Percentiles rank a stretch among this genome's conserved stretches.
Conservation (phyloP, 1,140 invertebrate species). For the Proales similis region DNA sequence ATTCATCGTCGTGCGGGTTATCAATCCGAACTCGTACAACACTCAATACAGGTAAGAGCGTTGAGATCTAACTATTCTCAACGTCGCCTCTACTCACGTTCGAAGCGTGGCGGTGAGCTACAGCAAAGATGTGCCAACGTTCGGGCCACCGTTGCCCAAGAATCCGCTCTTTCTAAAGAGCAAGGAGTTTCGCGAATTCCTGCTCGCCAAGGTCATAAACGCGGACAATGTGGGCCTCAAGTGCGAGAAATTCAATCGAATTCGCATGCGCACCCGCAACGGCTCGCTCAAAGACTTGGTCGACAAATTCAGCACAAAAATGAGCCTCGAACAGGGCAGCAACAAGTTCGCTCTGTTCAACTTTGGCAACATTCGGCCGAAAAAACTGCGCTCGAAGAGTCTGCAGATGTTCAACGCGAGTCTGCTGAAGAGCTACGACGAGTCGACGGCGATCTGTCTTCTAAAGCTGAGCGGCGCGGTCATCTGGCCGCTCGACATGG, state of each 20-base stretch:
- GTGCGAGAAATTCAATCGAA: constrained; percentile 90
- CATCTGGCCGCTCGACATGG: constrained; percentile 40
- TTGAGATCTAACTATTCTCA: not conserved
- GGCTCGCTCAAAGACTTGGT: constrained; percentile 86
- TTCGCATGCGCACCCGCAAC: constrained; percentile 88
- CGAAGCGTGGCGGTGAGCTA: constrained; percentile 77
- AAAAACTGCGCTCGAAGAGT: constrained; percentile 30
- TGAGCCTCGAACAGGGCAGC: constrained; percentile 72
- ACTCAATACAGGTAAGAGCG: constrained; percentile 62
- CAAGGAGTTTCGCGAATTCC: constrained; percentile 80
- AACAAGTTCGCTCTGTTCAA: constrained; percentile 46
- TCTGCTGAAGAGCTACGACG: constrained; percentile 3
- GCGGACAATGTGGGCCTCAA: constrained; percentile 91
- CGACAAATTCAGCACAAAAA: constrained; percentile 72
- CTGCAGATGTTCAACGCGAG: constrained; percentile 23
- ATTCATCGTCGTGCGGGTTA: constrained; percentile 82
- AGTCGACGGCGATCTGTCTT: not conserved
- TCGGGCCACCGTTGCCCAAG: constrained; percentile 82
- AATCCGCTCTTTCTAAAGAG: constrained; percentile 76
- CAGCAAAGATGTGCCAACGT: constrained; percentile 87
- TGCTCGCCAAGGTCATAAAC: constrained; percentile 90
- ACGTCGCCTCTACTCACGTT: constrained; percentile 35
- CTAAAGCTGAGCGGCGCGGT: constrained; percentile 16
- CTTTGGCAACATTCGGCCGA: constrained; percentile 21
- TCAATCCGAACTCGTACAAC: constrained; percentile 81